phyloP scores from a whole-genome alignment of 2,888 invertebrate species.

The Leptinotarsa rubiginosa region DNA sequence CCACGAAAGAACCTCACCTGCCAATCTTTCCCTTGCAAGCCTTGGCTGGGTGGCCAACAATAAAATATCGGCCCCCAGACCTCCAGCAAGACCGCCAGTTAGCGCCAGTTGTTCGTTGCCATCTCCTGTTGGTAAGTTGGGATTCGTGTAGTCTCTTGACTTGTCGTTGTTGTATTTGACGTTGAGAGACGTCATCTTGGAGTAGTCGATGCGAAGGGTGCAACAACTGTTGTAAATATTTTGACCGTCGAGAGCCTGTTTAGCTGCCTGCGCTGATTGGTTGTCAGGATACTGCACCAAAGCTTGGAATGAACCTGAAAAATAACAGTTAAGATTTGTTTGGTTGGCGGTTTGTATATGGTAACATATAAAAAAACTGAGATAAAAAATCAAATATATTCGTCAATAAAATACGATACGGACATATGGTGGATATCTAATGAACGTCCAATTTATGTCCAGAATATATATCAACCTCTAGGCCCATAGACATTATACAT shows the following conservation, averaged over 20 bases:
- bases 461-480: no score
- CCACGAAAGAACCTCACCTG: conserved; percentile 57
- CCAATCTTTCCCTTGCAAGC: conserved; percentile 69
- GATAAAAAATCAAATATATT: no score
- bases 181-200: conserved; percentile 96
- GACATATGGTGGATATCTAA: no score
- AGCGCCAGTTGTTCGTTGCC: conserved; percentile 76
- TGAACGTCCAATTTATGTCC: no score
- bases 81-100: conserved; percentile 68
- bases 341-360: no score
- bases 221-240: conserved; percentile 99
- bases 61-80: conserved; percentile 76
- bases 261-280: conserved; percentile 96
- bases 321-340: conserved; percentile 41
- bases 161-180: conserved; percentile 99
- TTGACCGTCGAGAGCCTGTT: conserved; percentile 96
- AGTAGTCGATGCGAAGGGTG: conserved; percentile 98
- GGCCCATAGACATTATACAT: no score
- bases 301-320: conserved; percentile 96
- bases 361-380: no score
- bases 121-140: conserved; percentile 95
- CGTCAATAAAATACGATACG: no score
- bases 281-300: conserved; percentile 99
- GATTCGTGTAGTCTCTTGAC: conserved; percentile 99
- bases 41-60: conserved; percentile 69